These are phyloP conservation scores for Tetragonisca angustula DNA, from an alignment of 2,888 invertebrate genomes.

Conservation along the genomic window DNA sequence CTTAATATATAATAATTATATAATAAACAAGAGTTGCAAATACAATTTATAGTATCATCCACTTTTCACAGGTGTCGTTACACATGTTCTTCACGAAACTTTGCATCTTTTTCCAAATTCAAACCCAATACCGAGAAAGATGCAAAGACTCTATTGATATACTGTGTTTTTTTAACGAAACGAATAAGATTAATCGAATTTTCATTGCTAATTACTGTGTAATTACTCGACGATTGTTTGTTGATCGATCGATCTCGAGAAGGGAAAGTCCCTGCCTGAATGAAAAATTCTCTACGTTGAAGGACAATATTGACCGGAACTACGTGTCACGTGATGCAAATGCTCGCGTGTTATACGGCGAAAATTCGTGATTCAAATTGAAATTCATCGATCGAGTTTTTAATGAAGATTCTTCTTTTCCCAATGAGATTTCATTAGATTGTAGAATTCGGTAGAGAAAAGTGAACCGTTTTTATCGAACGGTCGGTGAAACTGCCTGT, in stretches of 20 bases:
- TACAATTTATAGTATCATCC: too few relatives aligned
- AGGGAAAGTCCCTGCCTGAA: conserved; percentile 38
- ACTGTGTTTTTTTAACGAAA: neutral
- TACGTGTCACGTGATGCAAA: neutral
- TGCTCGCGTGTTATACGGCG: neutral
- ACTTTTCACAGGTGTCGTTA: too few relatives aligned
- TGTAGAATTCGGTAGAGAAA: conserved; percentile 32
- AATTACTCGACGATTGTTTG: neutral
- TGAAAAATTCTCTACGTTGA: conserved; percentile 43
- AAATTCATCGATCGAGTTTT: neutral
- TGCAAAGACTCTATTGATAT: neutral
- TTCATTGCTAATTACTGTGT: neutral
- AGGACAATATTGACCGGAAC: conserved; percentile 43
- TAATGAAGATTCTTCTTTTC: neutral
- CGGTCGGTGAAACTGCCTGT: conserved; percentile 36
- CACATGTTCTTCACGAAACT: neutral
- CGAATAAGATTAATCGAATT: neutral
- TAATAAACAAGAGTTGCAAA: too few relatives aligned
- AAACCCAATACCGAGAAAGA: neutral
- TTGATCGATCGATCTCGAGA: conserved; percentile 16
- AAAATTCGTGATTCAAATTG: conserved; percentile 1
- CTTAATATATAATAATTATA: too few relatives aligned
- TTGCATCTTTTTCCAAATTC: neutral
- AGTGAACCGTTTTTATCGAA: conserved; percentile 3
- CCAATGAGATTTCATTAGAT: neutral